phyloP scores from a whole-genome alignment of 2,888 invertebrate species.

The Hirtodrosophila cameraria region DNA sequence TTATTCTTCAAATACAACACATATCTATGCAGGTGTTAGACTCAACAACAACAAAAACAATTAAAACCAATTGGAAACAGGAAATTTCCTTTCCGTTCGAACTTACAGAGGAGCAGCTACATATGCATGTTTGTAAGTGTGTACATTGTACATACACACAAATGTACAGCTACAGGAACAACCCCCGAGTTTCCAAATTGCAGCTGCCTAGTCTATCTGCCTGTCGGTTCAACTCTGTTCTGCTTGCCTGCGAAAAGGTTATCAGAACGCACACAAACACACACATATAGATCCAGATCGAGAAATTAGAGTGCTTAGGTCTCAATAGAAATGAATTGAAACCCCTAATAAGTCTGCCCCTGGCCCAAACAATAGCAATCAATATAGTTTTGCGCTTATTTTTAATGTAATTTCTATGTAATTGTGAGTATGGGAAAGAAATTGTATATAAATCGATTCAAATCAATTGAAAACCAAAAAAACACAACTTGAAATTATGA shows the following conservation, averaged over 20 bases:
- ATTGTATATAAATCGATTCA: too few relatives aligned
- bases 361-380: too few relatives aligned
- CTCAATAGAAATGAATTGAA: too few relatives aligned
- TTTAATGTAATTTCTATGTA: too few relatives aligned
- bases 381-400: too few relatives aligned
- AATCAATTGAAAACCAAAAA: too few relatives aligned
- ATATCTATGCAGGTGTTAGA: conserved; percentile 10
- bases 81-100: conserved; percentile 56
- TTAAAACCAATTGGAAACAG: conserved; percentile 42
- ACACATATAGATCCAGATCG: conserved; percentile 1
- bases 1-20: neutral
- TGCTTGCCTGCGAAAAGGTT: conserved; percentile 58
- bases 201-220: conserved; percentile 46
- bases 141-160: neutral
- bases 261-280: conserved; percentile 39
- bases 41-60: neutral
- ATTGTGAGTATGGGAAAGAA: too few relatives aligned
- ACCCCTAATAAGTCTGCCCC: too few relatives aligned
- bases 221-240: conserved; percentile 10
- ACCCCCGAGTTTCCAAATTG: conserved; percentile 45
- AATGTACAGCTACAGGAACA: conserved; percentile 18
- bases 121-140: neutral
- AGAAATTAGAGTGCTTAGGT: too few relatives aligned
- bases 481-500: too few relatives aligned
- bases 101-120: conserved; percentile 15